phyloP scores from a whole-genome alignment of 2,113 vertebrate genomes.

The Rattus norvegicus region DNA sequence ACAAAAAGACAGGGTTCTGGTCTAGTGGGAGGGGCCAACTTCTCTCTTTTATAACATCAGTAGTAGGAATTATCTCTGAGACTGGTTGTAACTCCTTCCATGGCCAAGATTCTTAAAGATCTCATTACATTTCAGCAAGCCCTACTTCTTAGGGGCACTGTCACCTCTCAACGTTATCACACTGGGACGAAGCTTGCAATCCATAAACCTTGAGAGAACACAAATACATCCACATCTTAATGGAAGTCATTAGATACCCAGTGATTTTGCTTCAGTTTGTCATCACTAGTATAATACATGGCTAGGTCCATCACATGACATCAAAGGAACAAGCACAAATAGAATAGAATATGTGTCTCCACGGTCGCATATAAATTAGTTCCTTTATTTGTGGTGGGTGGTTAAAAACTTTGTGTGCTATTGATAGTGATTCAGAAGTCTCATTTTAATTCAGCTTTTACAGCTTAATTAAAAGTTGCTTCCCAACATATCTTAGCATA shows the following conservation, averaged over 20 bases:
- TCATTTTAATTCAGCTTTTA: not conserved
- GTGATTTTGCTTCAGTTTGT: not conserved
- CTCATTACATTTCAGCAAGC: not conserved
- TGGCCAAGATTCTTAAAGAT: no score
- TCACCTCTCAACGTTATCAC: not conserved
- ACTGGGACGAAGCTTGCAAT: not conserved
- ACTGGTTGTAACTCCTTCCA: not conserved
- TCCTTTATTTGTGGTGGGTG: not conserved
- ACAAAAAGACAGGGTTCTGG: not conserved
- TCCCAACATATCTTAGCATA: not conserved
- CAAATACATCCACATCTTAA: not conserved
- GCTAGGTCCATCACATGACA: not conserved
- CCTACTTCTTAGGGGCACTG: not conserved
- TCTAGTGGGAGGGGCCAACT: not conserved
- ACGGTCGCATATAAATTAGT: not conserved
- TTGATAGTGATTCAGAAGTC: not conserved
- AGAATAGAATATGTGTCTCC: not conserved
- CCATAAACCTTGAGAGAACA: not conserved
- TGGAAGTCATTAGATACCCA: not conserved
- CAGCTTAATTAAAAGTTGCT: constrained; percentile 49
- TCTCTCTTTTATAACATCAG: not conserved
- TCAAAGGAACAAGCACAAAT: not conserved
- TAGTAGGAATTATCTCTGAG: not conserved
- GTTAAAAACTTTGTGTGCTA: not conserved
- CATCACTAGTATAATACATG: not conserved